phyloP scores from a whole-genome alignment of 2,797 vertebrate species.

The Melanotaenia pygmaea region DNA sequence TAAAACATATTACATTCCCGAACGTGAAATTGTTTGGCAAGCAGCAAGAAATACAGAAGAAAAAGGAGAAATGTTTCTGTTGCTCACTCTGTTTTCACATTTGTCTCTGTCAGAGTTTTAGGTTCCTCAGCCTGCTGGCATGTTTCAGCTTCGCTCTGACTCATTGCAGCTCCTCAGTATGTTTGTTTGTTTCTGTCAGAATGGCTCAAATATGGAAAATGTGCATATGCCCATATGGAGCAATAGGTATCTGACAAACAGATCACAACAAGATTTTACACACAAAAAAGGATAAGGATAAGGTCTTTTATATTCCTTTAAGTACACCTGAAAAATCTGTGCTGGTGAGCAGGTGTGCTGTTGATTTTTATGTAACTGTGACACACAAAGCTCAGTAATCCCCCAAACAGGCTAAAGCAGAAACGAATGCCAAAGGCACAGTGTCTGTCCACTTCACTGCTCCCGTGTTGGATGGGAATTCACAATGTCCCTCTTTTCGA shows the following conservation, averaged over 20 bases:
- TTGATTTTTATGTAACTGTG: constrained; percentile 55
- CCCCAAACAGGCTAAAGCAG: constrained; percentile 61
- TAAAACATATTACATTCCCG: constrained; percentile 61
- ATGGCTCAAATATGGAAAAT: constrained; percentile 26
- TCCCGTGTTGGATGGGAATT: constrained; percentile 41
- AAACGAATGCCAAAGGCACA: constrained; percentile 50
- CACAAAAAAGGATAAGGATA: neutral
- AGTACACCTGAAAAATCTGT: constrained; percentile 13
- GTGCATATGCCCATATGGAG: constrained; percentile 17
- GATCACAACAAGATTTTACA: neutral
- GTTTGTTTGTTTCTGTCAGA: constrained; percentile 39
- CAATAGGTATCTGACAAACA: constrained; percentile 18
- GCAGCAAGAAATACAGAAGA: constrained; percentile 21
- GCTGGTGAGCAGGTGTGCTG: constrained; percentile 41
- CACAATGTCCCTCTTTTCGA: constrained; percentile 26
- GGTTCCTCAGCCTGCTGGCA: constrained; percentile 50
- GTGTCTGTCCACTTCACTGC: constrained; percentile 59
- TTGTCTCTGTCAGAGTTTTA: constrained; percentile 42
- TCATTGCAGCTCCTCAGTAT: constrained; percentile 52
- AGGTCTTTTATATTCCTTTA: neutral
- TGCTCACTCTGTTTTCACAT: constrained; percentile 47
- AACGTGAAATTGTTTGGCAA: constrained; percentile 52
- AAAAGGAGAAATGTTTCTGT: constrained; percentile 43
- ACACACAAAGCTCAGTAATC: constrained; percentile 63
- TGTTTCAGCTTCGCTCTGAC: constrained; percentile 49